phyloP scores from a whole-genome alignment of 2,797 vertebrate genomes.

The Mus spretus region DNA sequence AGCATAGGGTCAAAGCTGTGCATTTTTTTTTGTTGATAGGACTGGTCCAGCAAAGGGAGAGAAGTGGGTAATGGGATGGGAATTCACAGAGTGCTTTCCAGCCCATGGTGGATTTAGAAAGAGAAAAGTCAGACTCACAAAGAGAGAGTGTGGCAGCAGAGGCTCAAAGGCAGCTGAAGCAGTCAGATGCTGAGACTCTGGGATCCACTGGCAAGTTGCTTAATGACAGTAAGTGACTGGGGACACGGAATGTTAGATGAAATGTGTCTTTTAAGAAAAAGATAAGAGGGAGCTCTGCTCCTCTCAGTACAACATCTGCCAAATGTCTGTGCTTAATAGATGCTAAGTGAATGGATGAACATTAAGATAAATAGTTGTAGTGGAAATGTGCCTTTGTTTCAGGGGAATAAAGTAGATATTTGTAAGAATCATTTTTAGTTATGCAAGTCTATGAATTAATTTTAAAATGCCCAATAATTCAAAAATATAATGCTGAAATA shows the following conservation, averaged over 20 bases:
- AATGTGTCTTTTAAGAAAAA: slow-evolving; percentile 34
- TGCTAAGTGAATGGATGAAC: neutral
- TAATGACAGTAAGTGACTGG: neutral
- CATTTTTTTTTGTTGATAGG: neutral
- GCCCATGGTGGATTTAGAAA: neutral
- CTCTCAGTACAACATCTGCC: neutral
- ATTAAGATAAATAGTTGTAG: slow-evolving; percentile 1
- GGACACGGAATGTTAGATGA: neutral
- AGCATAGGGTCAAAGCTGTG: neutral
- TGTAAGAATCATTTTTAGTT: slow-evolving; percentile 35
- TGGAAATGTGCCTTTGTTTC: slow-evolving; percentile 37
- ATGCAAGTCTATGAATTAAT: slow-evolving; percentile 19
- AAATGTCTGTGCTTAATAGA: slow-evolving; percentile 15
- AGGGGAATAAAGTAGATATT: slow-evolving; percentile 35
- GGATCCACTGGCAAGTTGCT: neutral
- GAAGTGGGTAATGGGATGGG: neutral
- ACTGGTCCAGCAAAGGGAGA: neutral
- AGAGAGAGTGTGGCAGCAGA: neutral
- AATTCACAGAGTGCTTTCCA: neutral
- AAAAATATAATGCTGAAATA: slow-evolving; percentile 6
- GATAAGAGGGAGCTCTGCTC: neutral
- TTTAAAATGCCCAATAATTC: neutral
- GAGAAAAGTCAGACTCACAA: neutral
- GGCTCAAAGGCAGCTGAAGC: neutral
- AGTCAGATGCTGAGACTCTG: neutral